Conservation (phyloP, 2,113 vertebrate genomes). For the Carettochelys insculpta region DNA sequence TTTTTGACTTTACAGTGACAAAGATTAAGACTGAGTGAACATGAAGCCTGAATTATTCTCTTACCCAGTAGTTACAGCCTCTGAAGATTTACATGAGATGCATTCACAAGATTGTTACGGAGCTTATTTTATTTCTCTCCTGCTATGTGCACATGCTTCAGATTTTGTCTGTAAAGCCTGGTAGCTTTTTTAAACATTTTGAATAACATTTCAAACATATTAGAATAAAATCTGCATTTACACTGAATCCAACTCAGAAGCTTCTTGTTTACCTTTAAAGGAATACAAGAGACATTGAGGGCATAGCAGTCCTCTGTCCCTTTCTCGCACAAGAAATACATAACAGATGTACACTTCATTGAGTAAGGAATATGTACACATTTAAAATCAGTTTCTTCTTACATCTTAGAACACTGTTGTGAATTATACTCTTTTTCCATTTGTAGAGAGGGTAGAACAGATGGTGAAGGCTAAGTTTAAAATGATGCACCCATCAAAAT, state of each 20-base stretch:
- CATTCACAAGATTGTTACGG: background rate
- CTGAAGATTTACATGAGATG: background rate
- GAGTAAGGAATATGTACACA: slow-evolving; percentile 20
- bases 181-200: background rate
- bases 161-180: background rate
- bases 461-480: slow-evolving; percentile 40
- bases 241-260: background rate
- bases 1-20: background rate
- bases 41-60: background rate
- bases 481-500: slow-evolving; percentile 21
- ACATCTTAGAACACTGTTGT: slow-evolving; percentile 9
- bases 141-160: background rate
- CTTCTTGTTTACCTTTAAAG: background rate
- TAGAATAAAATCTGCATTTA: background rate
- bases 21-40: background rate
- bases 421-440: slow-evolving; percentile 22
- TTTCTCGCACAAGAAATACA: background rate
- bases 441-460: slow-evolving; percentile 24
- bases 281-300: background rate
- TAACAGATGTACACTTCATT: slow-evolving; percentile 15
- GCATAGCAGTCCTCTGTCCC: background rate
- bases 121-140: background rate
- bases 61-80: background rate
- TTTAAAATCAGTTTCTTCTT: slow-evolving; percentile 52
- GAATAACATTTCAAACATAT: background rate